phyloP scores from a whole-genome alignment of 2,888 invertebrate genomes.

The Ectobius pallidus region DNA sequence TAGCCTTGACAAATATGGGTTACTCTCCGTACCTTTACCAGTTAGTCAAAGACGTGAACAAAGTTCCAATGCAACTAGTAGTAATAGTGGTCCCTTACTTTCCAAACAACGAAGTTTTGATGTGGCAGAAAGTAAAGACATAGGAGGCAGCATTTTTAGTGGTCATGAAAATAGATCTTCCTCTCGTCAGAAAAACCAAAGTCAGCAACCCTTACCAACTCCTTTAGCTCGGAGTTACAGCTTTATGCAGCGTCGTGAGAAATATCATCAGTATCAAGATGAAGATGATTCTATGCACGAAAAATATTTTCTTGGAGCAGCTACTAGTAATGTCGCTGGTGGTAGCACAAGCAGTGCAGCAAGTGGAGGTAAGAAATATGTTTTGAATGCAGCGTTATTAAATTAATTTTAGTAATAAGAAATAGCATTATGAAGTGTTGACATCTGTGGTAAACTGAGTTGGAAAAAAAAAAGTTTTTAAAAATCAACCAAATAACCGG shows the following conservation, averaged over 20 bases:
- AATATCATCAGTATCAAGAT: constrained; percentile 40
- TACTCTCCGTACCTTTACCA: constrained; percentile 38
- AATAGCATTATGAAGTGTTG: too few relatives aligned
- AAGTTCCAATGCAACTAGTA: not conserved
- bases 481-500: too few relatives aligned
- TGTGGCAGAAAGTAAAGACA: constrained; percentile 49
- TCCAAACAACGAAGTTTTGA: constrained; percentile 61
- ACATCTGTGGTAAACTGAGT: not conserved
- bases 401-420: too few relatives aligned
- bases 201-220: constrained; percentile 50
- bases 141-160: constrained; percentile 43
- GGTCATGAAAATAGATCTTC: constrained; percentile 45
- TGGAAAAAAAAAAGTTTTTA: too few relatives aligned
- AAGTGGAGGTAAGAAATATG: not conserved
- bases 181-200: constrained; percentile 44
- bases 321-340: constrained; percentile 18
- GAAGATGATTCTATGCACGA: constrained; percentile 85
- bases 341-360: not conserved
- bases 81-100: constrained; percentile 45
- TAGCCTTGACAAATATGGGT: constrained; percentile 44
- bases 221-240: constrained; percentile 64
- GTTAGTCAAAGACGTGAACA: constrained; percentile 18
- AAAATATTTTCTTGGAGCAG: constrained; percentile 65
- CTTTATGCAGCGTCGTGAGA: constrained; percentile 58
- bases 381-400: too few relatives aligned